Base-by-base conservation (phyloP, 1,140 invertebrate genomes). In the Matsumurasca onukii region DNA sequence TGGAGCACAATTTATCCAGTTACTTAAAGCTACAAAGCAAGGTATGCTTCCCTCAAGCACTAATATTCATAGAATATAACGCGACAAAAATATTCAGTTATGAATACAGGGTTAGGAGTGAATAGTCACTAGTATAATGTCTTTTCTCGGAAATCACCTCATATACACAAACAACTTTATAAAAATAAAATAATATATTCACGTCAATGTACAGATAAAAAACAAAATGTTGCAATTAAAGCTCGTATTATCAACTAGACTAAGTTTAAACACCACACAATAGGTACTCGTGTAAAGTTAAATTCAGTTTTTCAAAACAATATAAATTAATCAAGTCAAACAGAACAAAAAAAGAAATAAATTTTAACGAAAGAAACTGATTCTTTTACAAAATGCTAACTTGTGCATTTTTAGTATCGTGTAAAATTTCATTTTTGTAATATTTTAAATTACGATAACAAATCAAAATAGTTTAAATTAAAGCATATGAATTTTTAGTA, bases 51-150 rank as follows among this genome's bases (percentile, higher is more conserved):
- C 30, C 55, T 9, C 34, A 9, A 9, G n/a, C 5, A 39, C 17
- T 39, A 59, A 59, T 59, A 59, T 59, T 59, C 55, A 59, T 27
- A 59, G 55, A 59, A 59, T 59, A 59, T 59, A 59, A 59, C 55
- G 30, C 30, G 12, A 29, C 12, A 3, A 59, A 13, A 59, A 59
- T 59, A 59, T 59, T 59, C 55, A 59, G 9, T 25, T n/a, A 59
- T 59, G 55, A 59, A 59, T 59, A 59, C 55, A 59, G 5, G 30
- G 30, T 59, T 13, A 22, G 9, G 25, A 59, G 22, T 29, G 25
- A 5, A 24, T 17, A 51, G 49, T 59, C 55, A 59, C 30, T 59
- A 59, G 30, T 59, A 59, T 59, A 59, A 59, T 59, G 55, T 59
- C 55, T 59, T 59, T 59, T 59, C 30, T n/a, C n/a, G n/a, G n/a